Percentiles rank a stretch among this genome's conserved stretches.
Evolutionary conservation across 2,888 invertebrate genomes (phyloP).

Genomic region (Cryptocephalus primarius): DNA sequence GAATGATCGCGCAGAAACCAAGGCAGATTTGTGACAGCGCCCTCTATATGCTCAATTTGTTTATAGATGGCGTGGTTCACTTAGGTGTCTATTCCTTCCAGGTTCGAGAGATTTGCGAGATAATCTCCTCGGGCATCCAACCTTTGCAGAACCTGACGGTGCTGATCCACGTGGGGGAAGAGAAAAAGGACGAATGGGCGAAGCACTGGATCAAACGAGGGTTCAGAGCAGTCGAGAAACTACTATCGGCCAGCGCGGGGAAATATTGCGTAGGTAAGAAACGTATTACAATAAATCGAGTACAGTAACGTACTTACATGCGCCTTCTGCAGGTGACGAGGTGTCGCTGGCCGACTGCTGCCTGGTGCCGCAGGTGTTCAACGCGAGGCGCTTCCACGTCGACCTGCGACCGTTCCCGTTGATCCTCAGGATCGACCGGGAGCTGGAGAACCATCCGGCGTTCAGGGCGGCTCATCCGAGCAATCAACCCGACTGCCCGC

Average conservation of each 20-base stretch:
- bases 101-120: slow-evolving; percentile 79
- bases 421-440: slow-evolving; percentile 76
- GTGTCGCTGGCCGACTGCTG: slow-evolving; percentile 92
- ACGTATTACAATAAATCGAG: too few species aligned
- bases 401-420: slow-evolving; percentile 83
- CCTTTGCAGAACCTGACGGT: slow-evolving; percentile 90
- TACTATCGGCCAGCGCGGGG: slow-evolving; percentile 72
- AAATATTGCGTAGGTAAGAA: slow-evolving; percentile 47
- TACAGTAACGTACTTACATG: background rate
- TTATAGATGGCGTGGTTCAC: too few species aligned
- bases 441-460: slow-evolving; percentile 77
- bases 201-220: slow-evolving; percentile 87
- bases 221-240: slow-evolving; percentile 80
- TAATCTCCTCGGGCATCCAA: slow-evolving; percentile 88
- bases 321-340: slow-evolving; percentile 56
- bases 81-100: slow-evolving; percentile 17
- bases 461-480: slow-evolving; percentile 87
- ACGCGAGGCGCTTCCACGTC: slow-evolving; percentile 88
- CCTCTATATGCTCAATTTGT: too few species aligned
- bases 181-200: slow-evolving; percentile 87
- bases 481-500: slow-evolving; percentile 90
- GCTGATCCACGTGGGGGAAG: slow-evolving; percentile 76
- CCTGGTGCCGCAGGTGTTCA: slow-evolving; percentile 90
- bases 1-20: background rate
- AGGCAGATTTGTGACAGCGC: too few species aligned